phyloP scores from a whole-genome alignment of 2,797 vertebrate species.

The Notoglanidium macrostoma region DNA sequence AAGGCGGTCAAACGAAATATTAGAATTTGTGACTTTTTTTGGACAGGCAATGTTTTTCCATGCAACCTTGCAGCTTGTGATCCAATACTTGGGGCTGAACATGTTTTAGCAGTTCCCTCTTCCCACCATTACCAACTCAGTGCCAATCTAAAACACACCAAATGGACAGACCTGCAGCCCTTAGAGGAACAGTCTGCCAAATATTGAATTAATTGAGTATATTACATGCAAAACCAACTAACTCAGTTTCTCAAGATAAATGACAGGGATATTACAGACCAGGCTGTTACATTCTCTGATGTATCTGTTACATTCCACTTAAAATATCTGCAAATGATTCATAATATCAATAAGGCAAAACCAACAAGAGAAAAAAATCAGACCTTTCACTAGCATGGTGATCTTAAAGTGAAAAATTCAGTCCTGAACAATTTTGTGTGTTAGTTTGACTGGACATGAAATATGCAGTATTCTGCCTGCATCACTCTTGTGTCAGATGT shows the following conservation, averaged over 20 bases:
- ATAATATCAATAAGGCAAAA: background rate
- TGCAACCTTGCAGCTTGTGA: slow-evolving; percentile 33
- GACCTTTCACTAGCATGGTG: too few species aligned
- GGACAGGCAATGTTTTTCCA: too few species aligned
- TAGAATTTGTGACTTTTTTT: too few species aligned
- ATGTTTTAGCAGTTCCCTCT: slow-evolving; percentile 32
- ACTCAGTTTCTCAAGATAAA: background rate
- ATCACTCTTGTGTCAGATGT: background rate
- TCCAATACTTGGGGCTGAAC: slow-evolving; percentile 42
- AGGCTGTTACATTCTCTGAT: background rate
- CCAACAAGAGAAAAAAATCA: background rate
- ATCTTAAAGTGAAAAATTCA: background rate
- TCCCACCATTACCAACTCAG: background rate
- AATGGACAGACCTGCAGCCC: too few species aligned
- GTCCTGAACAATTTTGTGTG: background rate
- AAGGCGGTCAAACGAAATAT: too few species aligned
- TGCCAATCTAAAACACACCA: background rate
- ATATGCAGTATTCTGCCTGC: background rate
- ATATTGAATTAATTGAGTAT: too few species aligned
- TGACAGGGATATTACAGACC: background rate
- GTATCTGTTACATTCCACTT: too few species aligned
- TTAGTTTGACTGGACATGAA: background rate
- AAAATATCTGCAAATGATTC: background rate
- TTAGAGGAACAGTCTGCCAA: too few species aligned
- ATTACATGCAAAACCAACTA: background rate